Conservation (phyloP, 2,113 vertebrate species). For the Eira barbara region DNA sequence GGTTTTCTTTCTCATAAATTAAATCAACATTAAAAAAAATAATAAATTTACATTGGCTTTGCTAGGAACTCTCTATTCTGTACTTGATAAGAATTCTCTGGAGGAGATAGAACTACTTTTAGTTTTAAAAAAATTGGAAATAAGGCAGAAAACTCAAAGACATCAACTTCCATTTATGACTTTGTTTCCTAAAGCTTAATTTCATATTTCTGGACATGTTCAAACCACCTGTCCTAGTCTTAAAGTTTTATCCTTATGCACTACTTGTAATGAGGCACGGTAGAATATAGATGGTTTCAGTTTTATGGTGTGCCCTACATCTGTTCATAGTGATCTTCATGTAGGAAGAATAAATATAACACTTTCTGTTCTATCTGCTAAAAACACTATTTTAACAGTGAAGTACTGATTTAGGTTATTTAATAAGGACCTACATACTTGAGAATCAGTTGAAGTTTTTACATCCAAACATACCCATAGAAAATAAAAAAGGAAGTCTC, state of each 20-base stretch:
- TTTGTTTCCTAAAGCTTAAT: not conserved
- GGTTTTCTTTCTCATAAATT: not conserved
- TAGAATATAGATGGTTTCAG: not conserved
- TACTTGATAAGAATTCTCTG: constrained; percentile 38
- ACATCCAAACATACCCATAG: not conserved
- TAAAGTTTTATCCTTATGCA: not conserved
- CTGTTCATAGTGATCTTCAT: constrained; percentile 26
- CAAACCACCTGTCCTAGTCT: not conserved
- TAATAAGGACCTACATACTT: not conserved
- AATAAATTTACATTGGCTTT: not conserved
- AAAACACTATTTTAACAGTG: not conserved
- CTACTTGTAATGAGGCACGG: constrained; percentile 3
- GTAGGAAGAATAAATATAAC: constrained; percentile 14
- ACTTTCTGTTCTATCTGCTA: not conserved
- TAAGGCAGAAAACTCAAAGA: not conserved
- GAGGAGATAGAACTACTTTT: not conserved
- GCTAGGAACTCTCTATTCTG: not conserved
- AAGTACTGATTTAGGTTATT: not conserved
- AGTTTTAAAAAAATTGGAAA: not conserved
- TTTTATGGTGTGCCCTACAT: not conserved
- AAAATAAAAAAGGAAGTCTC: not conserved
- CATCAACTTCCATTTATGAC: not conserved
- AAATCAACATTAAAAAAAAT: not conserved
- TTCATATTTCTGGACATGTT: not conserved
- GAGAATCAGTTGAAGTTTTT: not conserved